Evolutionary conservation across 2,113 vertebrate species (phyloP).

Genomic region (Gorsachius goisagi): DNA sequence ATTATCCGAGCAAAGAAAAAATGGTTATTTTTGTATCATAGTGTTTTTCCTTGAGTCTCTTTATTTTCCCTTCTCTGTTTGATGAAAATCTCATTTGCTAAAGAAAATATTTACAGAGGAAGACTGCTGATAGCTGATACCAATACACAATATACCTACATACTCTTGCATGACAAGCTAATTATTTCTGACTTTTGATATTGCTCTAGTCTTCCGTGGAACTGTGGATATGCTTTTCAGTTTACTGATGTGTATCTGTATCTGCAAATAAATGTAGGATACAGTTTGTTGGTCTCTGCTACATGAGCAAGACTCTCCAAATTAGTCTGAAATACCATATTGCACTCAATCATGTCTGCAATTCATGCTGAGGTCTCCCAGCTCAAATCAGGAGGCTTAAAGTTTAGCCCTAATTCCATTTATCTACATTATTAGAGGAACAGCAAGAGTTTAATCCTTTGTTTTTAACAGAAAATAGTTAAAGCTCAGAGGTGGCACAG

Average conservation of each 20-base stretch:
- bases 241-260: background rate
- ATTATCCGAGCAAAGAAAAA: background rate
- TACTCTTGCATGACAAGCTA: slow-evolving; percentile 21
- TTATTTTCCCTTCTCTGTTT: background rate
- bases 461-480: background rate
- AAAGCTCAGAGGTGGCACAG: background rate
- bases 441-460: background rate
- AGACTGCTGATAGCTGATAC: slow-evolving; percentile 4
- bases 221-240: background rate
- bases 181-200: slow-evolving; percentile 39
- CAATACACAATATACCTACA: background rate
- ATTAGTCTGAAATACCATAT: background rate
- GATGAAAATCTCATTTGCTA: slow-evolving; percentile 51
- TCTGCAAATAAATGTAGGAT: background rate
- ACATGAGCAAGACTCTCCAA: background rate
- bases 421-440: background rate
- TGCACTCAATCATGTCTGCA: background rate
- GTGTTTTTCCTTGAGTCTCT: slow-evolving; percentile 3
- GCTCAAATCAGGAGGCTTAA: background rate
- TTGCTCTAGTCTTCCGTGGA: background rate
- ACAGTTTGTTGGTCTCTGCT: background rate
- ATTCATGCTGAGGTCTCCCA: background rate
- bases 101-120: slow-evolving; percentile 40
- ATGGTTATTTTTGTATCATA: background rate
- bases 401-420: background rate